Evolutionary conservation across 2,888 invertebrate species (phyloP).

Genomic region (Geotrupes spiniger): DNA sequence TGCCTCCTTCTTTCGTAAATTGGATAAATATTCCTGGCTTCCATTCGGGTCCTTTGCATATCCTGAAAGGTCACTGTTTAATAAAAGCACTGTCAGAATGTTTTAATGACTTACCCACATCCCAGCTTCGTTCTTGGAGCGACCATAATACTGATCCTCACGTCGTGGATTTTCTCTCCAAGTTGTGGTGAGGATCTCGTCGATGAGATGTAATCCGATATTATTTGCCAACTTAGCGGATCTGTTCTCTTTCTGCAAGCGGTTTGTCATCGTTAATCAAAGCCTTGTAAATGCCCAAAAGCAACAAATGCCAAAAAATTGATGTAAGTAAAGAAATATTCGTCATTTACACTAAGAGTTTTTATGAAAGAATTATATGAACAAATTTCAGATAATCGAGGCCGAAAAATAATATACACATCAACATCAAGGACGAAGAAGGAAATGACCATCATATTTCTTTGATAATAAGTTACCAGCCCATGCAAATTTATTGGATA

Average conservation of each 20-base stretch:
- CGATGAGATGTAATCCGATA: conserved; percentile 54
- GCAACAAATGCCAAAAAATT: too few species aligned
- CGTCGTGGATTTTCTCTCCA: conserved; percentile 60
- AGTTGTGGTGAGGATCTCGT: conserved; percentile 57
- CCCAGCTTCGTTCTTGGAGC: conserved; percentile 81
- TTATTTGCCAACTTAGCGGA: conserved; percentile 81
- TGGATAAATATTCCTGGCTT: conserved; percentile 87
- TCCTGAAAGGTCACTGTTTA: conserved; percentile 53
- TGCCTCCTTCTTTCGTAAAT: conserved; percentile 84
- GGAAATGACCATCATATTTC: too few species aligned
- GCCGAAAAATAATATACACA: too few species aligned
- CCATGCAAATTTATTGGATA: too few species aligned
- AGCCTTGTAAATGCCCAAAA: too few species aligned
- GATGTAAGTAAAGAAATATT: too few species aligned
- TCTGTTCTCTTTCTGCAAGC: conserved; percentile 67
- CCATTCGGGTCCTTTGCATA: conserved; percentile 83
- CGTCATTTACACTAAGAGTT: too few species aligned
- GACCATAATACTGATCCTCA: conserved; percentile 74
- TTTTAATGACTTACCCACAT: conserved; percentile 66
- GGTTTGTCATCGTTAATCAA: too few species aligned
- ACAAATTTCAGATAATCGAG: too few species aligned
- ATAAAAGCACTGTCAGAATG: background rate
- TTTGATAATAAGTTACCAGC: too few species aligned
- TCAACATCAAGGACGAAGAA: too few species aligned
- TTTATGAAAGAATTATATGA: too few species aligned